Evolutionary conservation across 2,113 vertebrate species (phyloP).

Genomic region (Urocolius indicus): DNA sequence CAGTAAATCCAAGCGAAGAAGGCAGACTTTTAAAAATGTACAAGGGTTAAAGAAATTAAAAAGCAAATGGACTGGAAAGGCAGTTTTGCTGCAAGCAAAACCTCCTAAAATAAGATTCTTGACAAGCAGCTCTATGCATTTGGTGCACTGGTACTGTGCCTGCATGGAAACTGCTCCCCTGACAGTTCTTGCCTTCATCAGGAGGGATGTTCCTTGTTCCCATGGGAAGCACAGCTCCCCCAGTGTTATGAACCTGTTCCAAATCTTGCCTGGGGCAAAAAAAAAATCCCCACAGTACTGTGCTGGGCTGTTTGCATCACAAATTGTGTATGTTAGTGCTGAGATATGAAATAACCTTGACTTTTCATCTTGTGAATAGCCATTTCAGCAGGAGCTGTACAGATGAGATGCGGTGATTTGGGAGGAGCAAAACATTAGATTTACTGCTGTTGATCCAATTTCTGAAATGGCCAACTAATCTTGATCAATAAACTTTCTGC

Average conservation of each 20-base stretch:
- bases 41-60: background rate
- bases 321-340: background rate
- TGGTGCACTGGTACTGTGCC: background rate
- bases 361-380: background rate
- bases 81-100: conserved; percentile 10
- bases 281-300: too few species aligned
- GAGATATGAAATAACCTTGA: background rate
- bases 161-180: background rate
- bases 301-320: background rate
- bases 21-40: conserved; percentile 25
- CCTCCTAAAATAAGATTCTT: conserved; percentile 9
- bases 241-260: background rate
- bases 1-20: conserved; percentile 7
- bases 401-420: background rate
- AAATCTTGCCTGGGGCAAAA: background rate
- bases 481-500: conserved; percentile 46
- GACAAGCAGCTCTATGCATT: background rate
- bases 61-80: conserved; percentile 39
- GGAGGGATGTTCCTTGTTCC: background rate
- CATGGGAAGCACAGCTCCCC: background rate
- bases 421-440: conserved; percentile 32
- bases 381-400: background rate
- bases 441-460: conserved; percentile 55
- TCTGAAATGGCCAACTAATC: conserved; percentile 42
- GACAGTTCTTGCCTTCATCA: background rate